Base-by-base conservation (phyloP, 2,888 invertebrate species). In the Nemotelus pantherinus region DNA sequence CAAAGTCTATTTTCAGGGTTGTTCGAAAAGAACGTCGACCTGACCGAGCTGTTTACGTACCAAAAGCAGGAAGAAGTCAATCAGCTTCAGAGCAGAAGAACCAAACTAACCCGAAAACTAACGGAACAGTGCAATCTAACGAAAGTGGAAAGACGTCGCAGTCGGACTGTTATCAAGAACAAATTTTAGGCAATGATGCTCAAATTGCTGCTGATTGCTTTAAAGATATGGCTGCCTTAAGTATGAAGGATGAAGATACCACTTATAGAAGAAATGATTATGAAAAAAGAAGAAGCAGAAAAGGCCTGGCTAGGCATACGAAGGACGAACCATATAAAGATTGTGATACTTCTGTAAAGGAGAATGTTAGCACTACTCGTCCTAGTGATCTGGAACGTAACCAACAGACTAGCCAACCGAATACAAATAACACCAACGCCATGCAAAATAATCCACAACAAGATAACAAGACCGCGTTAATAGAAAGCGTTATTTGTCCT, bases 41-140 rank as follows among this genome's bases (percentile, higher is more conserved):
- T 68, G 94, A 94, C 86, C 91, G 92, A 58, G 93, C 93, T 41
- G 92, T 94, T 72, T 95, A 94, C 88, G 92, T 94, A 79, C 94
- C 94, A 79, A 89, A 93, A 83, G 93, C 92, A 79, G 88, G 92
- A 80, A 89, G 92, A 78, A 87, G 87, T 84, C 85, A 86, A 83
- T 86, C 86, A 78, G 86, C 86, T 82, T 85, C 86, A 81, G 86
- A 86, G 80, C 76, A 79, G 45, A 45, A 67, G 4, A 77, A 48
- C 43, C 25, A 67, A 47, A 39, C 50, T 48, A 41, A 50, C 43
- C 60, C 74, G 45, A 76, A 72, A 44, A 45, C 50, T 25, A 58
- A 25, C 41, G 65, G 55, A 71, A 76, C 43, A 41, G 41, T 74
- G 60, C 50, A 57, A 7, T 72, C 72, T 9, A 76, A 50, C 41